A percentile compares a stretch with the other conserved stretches of the same genome.
phyloP scores from a whole-genome alignment of 2,797 vertebrate species.

The Megalops cyprinoides region DNA sequence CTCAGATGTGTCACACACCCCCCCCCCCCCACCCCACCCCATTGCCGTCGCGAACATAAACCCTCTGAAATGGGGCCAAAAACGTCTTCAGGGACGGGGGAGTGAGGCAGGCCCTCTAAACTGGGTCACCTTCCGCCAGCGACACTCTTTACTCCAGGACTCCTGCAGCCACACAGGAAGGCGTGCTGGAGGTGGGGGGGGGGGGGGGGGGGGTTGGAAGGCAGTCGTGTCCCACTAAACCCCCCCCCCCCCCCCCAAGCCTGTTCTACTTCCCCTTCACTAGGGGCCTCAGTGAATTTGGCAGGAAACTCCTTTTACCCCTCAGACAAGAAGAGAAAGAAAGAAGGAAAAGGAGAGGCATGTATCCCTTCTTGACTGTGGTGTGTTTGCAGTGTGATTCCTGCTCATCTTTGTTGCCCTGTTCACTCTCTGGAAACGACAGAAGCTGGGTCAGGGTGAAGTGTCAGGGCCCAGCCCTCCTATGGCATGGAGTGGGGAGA shows the following conservation, averaged over 20 bases:
- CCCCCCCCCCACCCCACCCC: neutral
- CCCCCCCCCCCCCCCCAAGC: neutral
- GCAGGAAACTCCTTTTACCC: conserved; percentile 48
- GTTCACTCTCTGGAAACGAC: neutral
- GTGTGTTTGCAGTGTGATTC: neutral
- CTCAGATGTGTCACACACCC: neutral
- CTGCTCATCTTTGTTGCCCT: neutral
- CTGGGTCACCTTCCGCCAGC: conserved; percentile 74
- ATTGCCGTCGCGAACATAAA: conserved; percentile 57
- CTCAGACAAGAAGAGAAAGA: conserved; percentile 32
- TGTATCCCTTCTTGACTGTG: neutral
- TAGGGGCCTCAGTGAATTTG: conserved; percentile 44
- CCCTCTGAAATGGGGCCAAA: conserved; percentile 70
- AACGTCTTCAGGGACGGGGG: conserved; percentile 59
- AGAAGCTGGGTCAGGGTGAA: conserved; percentile 20
- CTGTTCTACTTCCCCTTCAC: conserved; percentile 42
- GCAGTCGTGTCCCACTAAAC: conserved; percentile 23
- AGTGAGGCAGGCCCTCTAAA: conserved; percentile 62
- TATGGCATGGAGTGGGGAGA: too few relatives aligned
- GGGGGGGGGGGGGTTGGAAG: neutral
- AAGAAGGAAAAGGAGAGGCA: neutral
- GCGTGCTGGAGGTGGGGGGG: too few relatives aligned
- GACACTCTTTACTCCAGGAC: conserved; percentile 53
- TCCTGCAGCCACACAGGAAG: conserved; percentile 49
- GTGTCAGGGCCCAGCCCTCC: neutral